Base-by-base conservation (phyloP, 2,888 invertebrate species). In the Dryococelus australis region DNA sequence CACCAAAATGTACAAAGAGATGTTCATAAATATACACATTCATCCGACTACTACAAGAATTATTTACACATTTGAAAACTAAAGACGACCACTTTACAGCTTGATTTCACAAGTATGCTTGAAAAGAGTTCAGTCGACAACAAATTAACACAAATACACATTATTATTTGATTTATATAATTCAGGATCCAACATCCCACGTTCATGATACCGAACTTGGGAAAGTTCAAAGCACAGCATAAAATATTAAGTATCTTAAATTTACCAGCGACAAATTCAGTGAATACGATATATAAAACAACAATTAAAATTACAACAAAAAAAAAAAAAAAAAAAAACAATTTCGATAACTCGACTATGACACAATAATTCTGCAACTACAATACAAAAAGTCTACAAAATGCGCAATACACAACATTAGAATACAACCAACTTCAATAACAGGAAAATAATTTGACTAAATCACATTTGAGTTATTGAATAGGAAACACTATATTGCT, bases 1-100 rank as follows among this genome's bases (percentile, higher is more conserved):
- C 65, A 65, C 65, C 47, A 65, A 65, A 65, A 16, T 65, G 65
- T 65, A 65, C 65, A 65, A 65, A 65, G 65, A 65, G 65, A 65
- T 10, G 65, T 65, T 65, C 24, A 65, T 65, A 65, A 65, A 65
- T 65, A 65, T 65, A 65, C 65, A 65, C 65, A 65, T 8, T 65
- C 24, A 65, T 65, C 65, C 13, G n/a, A 65, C 65, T 2, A 65
- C 65, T n/a, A 65, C 65, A 65, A n/a, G 20, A 65, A 65, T 65
- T 65, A 65, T 65, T 20, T 65, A 65, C 65, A 65, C 24, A 65
- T 65, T 16, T 65, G n/a, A 24, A 65, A 65, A 65, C 20, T 65
- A 24, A 65, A 65, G 65, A 65, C n/a, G 65, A 24, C n/a, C 65
- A 65, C n/a, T 65, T 20, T 0, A 65, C 65, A 65, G 65, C n/a